Base-by-base conservation (phyloP, 2,888 invertebrate species). In the Microctonus aethiopoides region DNA sequence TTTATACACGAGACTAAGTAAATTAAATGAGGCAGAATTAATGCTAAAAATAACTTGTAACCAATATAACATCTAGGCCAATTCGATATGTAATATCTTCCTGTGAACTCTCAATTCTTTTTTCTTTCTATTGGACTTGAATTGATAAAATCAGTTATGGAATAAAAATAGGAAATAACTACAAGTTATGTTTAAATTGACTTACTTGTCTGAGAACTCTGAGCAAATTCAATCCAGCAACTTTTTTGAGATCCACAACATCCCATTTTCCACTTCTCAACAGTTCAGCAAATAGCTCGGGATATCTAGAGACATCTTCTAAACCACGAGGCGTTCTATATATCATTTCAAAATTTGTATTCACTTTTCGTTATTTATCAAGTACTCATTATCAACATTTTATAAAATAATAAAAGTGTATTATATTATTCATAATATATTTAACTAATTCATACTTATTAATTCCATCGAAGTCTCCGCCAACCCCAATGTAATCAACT, bases 271-370 rank as follows among this genome's bases (percentile, higher is more conserved):
- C 90, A 70, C 89, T 90, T 52, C 90, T 88, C 16, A 91, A 87
- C 54, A 92, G 88, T 80, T 91, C 91, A 7, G 91, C 91, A 76
- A 93, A 92, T 67, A 93, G 86, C 76, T 91, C 90, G 0, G 92
- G 92, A 85, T 92, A 93, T 79, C 89, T 90, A 1, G 92, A 92
- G 39, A 92, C 92, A 81, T 93, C 92, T 81, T 93, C 92, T 66
- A 95, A 87, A 29, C 95, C 95, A 86, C 92, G 91, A 11, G 95
- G 95, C 59, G 94, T 93, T 84, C 95, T 95, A 87, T 65, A 82
- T 79, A 77, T 11, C 65, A 68, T 74, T 29, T 69, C 36, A 70
- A 65, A 61, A 56, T 63, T 67, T n/a, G 7, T 32, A 39, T 59
- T 68, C 36, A 54, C 41, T 54, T 26, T 39, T 16, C 16, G 5